Base-by-base conservation (phyloP, 2,888 invertebrate species). In the Lepas anatifera region DNA sequence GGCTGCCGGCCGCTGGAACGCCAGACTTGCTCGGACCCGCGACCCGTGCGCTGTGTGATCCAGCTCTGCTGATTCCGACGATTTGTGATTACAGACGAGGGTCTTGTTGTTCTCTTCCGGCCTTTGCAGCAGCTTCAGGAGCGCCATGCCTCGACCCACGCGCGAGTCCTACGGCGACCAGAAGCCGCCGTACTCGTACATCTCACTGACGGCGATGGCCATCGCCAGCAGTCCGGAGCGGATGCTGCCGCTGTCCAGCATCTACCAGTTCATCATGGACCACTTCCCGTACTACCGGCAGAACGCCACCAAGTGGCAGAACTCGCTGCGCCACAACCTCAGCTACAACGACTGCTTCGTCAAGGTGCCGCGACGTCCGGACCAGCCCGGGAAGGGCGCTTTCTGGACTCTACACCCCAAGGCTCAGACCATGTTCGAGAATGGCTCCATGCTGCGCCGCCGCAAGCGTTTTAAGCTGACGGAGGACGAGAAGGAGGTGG, bases 131-230 rank as follows among this genome's bases (percentile, higher is more conserved):
- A 27, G 8, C 37, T 25, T 13, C 66, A 41, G 41, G 11, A 41
- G 41, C 52, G 63, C 67, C 58, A 96, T 97, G 96, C 96, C 96
- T 79, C 88, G 96, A 80, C 96, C 96, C 76, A 92, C 95, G 77
- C 88, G 95, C 77, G 95, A 95, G 82, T 92, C 94, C 71, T 97
- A 96, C 84, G 95, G 95, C 79, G 96, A 96, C 81, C 95, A 97
- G 82, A 99, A 99, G 82, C 98, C 98, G 72, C 98, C 98, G 50
- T 99, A 96, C 81, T 97, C 97, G 66, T 99, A 99, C 83, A 99
- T 99, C 79, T 95, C 97, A 67, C 84, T 99, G 75, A 99, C 98
- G 48, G 97, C 98, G 73, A 99, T 99, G 98, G 98, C 98, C 71
- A 98, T 99, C 78, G 96, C 97, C 89, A 92, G 91, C 78, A 95